Percentiles rank a stretch among this genome's conserved stretches.
phyloP scores from a whole-genome alignment of 1,140 invertebrate species.

The Diachasmimorpha longicaudata region DNA sequence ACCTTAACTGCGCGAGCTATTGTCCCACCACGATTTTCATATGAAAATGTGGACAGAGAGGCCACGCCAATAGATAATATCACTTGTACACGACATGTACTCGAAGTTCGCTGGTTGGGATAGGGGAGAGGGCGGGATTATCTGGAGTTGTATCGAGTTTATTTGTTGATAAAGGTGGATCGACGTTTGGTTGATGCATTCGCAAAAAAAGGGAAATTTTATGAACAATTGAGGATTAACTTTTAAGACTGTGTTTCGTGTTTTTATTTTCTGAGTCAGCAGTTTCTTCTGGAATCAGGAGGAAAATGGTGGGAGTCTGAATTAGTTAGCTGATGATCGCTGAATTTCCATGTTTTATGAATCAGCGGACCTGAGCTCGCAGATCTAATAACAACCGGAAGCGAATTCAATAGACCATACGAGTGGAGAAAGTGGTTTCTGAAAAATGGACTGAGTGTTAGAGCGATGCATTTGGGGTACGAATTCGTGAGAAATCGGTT shows the following conservation, averaged over 20 bases:
- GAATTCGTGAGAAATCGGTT: constrained; percentile 10
- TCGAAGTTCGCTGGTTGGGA: neutral
- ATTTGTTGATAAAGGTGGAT: neutral
- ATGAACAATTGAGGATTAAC: no score
- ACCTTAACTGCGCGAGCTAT: constrained; percentile 3
- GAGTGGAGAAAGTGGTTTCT: neutral
- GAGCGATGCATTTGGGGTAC: no score
- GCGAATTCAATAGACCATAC: neutral
- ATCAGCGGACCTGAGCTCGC: neutral
- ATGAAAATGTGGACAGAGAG: constrained; percentile 5
- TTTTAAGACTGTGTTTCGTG: no score
- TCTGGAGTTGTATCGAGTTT: neutral
- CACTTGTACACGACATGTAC: neutral
- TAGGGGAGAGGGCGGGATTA: neutral
- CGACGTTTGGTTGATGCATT: no score
- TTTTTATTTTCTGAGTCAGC: no score
- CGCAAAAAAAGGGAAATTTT: no score
- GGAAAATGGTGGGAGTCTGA: no score
- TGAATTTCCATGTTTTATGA: no score
- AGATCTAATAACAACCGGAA: neutral
- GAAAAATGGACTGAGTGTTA: neutral
- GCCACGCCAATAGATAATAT: constrained; percentile 14
- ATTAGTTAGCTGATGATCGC: neutral
- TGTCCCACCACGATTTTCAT: constrained; percentile 25
- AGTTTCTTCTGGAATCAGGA: no score